Evolutionary conservation across 2,113 vertebrate species (phyloP).

Genomic region (Zingel zingel): DNA sequence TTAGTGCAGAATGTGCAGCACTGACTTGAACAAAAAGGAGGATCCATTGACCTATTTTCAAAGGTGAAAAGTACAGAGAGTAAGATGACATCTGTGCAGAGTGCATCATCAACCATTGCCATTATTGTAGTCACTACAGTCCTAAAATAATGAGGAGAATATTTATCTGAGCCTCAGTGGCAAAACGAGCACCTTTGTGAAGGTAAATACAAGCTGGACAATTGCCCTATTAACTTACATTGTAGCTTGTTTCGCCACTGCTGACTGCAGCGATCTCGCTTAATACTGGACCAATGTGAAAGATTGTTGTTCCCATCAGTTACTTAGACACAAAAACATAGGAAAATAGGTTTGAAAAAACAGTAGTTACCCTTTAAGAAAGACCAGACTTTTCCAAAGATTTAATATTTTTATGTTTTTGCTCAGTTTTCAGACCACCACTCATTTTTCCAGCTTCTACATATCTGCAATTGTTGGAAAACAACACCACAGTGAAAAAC

Average conservation of each 20-base stretch:
- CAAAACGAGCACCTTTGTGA: no score
- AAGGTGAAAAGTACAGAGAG: conserved; percentile 3
- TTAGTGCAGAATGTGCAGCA: conserved; percentile 7
- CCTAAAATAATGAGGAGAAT: conserved; percentile 12
- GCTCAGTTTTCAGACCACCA: neutral
- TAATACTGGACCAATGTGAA: no score
- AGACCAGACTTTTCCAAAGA: neutral
- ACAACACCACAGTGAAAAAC: no score
- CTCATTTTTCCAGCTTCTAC: neutral
- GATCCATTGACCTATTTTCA: conserved; percentile 39
- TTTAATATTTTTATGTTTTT: neutral
- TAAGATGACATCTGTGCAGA: conserved; percentile 26
- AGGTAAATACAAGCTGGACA: neutral
- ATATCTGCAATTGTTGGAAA: neutral
- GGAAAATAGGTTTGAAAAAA: no score
- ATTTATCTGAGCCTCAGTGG: neutral
- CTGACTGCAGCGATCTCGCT: no score
- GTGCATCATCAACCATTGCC: conserved; percentile 26
- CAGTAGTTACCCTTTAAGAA: neutral
- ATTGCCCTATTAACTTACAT: no score
- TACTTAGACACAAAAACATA: no score
- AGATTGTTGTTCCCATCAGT: no score
- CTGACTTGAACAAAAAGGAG: neutral
- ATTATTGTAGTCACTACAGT: neutral
- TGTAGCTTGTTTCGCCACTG: no score